Evolutionary conservation across 2,888 invertebrate genomes (phyloP), one percentile per base, ranked within the genome.

Genomic region (Oxytorus armatus): DNA sequence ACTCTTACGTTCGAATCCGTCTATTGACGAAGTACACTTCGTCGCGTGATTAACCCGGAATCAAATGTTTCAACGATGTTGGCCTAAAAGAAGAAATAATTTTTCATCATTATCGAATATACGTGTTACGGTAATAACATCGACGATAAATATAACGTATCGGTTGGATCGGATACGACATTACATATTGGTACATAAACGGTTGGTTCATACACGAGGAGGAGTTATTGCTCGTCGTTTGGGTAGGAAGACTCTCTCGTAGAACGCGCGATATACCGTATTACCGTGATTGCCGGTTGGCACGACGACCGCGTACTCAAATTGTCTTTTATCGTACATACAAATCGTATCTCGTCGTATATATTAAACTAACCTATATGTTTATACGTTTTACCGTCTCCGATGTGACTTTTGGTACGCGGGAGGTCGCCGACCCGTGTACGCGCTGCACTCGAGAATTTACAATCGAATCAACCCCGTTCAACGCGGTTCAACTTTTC

Each of bases 211-310:
- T 78, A 53, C 57, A 57, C 11, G 51, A 79, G 69, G 57, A 79
- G 33, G 55, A 69, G 79, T 75, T 69, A 79, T 63, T 57, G 75
- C 69, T n/a, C n/a, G 55, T 55, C 69, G 63, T 69, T 63, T 49
- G 68, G 47, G 29, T 42, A 53, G 29, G 61, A 76, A 66, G 76
- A 74, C 69, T 82, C 79, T 69, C 18, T 18, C 49, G n/a, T n/a
- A n/a, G n/a, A n/a, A n/a, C 42, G 66, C 57, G 44, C 51, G 69
- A 86, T 83, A n/a, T 84, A 86, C 86, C 86, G 88, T 85, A 90
- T 90, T 90, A 90, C 88, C 88, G 89, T 88, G 89, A 90, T 90
- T 90, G 89, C 89, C 89, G 88, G 87, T 90, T 90, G 89, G 88
- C 86, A 86, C 89, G 89, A 89, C 89, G 88, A 88, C 85, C 85